phyloP scores from a whole-genome alignment of 2,797 vertebrate genomes.

The Gymnocypris eckloni region DNA sequence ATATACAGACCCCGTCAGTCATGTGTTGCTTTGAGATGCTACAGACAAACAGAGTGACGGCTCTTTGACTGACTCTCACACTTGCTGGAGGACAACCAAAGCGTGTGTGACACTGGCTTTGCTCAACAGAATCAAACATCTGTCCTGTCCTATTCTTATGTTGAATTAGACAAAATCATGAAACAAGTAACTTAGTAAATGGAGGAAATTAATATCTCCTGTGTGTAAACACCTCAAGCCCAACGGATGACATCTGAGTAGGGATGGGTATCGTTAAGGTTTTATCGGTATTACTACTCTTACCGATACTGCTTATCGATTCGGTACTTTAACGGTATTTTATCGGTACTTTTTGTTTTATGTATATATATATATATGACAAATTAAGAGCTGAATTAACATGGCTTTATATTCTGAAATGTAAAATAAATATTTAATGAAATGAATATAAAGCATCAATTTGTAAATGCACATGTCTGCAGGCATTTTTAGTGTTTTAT shows the following conservation, averaged over 20 bases:
- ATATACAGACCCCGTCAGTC: constrained; percentile 43
- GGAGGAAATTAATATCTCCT: neutral
- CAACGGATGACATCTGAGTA: neutral
- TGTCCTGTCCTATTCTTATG: neutral
- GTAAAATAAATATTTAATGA: too few species aligned
- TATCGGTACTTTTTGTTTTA: too few species aligned
- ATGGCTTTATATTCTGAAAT: too few species aligned
- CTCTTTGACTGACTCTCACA: neutral
- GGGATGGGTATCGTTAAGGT: too few species aligned
- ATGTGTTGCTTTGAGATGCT: constrained; percentile 43
- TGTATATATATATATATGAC: too few species aligned
- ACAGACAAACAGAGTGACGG: neutral
- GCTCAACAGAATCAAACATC: constrained; percentile 3
- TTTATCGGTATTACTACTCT: too few species aligned
- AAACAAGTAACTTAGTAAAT: neutral
- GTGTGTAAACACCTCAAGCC: neutral
- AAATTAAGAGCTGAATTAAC: too few species aligned
- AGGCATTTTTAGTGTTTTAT: too few species aligned
- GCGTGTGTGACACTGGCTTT: neutral
- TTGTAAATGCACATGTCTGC: too few species aligned
- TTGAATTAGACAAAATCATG: neutral
- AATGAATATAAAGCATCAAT: too few species aligned
- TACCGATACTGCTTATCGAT: too few species aligned
- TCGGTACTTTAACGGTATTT: too few species aligned
- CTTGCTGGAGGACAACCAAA: constrained; percentile 17